These are phyloP conservation scores for Gastrophysa polygoni DNA, from an alignment of 2,888 invertebrate genomes.

Conservation along the genomic window DNA sequence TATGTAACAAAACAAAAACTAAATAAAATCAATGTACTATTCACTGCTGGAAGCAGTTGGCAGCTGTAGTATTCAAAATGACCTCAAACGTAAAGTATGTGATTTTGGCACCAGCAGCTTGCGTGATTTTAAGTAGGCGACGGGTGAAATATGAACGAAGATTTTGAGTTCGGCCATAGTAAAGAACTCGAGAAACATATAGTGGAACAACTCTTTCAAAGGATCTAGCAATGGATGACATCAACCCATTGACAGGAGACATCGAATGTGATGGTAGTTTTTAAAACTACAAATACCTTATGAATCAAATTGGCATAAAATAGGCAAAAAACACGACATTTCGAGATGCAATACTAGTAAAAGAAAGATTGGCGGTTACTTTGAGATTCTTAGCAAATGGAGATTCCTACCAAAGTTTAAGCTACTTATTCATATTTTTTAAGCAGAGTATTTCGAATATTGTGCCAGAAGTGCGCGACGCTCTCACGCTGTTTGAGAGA, in stretches of 20 bases:
- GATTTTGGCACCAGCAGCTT: slow-evolving; percentile 8
- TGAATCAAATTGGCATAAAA: too few species aligned
- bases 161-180: slow-evolving; percentile 26
- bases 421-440: too few species aligned
- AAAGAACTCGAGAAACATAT: slow-evolving; percentile 22
- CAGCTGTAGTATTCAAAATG: slow-evolving; percentile 6
- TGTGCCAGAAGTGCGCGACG: too few species aligned
- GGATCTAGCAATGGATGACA: slow-evolving; percentile 24
- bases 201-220: slow-evolving; percentile 23
- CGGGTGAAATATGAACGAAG: slow-evolving; percentile 12
- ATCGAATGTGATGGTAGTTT: slow-evolving; percentile 27
- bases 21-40: not conserved
- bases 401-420: too few species aligned
- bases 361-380: too few species aligned
- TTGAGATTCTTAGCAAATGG: too few species aligned
- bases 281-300: too few species aligned
- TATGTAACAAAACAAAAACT: slow-evolving; percentile 7
- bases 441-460: too few species aligned
- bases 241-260: slow-evolving; percentile 25
- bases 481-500: too few species aligned
- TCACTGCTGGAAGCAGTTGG: not conserved
- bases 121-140: too few species aligned
- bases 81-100: slow-evolving; percentile 5
- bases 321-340: too few species aligned
- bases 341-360: too few species aligned